These are phyloP conservation scores for Aphidius gifuensis DNA, from an alignment of 1,140 invertebrate species.

Conservation along the genomic window DNA sequence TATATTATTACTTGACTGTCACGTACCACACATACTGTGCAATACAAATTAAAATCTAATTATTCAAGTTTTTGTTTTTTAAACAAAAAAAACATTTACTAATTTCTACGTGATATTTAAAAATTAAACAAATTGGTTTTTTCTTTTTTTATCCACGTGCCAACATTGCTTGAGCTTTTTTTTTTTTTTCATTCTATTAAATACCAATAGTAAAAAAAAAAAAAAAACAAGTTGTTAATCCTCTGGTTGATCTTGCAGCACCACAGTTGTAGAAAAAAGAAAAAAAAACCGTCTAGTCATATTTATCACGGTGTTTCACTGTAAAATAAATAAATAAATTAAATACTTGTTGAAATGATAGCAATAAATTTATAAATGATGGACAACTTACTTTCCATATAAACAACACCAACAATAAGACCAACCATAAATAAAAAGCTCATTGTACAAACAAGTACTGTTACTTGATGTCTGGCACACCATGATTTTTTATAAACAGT, in stretches of 20 bases:
- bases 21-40: slow-evolving; percentile 48
- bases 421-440: slow-evolving; percentile 74
- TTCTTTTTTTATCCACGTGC: no score
- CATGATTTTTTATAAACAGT: slow-evolving; percentile 60
- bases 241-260: no score
- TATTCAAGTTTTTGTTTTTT: no score
- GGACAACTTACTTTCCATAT: slow-evolving; percentile 55
- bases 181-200: no score
- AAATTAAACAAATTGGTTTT: no score
- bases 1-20: slow-evolving; percentile 46
- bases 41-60: slow-evolving; percentile 42
- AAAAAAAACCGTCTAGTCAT: slow-evolving; percentile 30
- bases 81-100: slow-evolving; percentile 38
- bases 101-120: no score
- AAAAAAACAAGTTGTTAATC: no score
- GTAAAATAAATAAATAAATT: slow-evolving; percentile 43
- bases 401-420: slow-evolving; percentile 67
- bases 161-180: background rate
- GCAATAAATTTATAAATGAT: background rate
- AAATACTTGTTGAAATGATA: slow-evolving; percentile 7
- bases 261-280: no score
- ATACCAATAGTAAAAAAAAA: slow-evolving; percentile 7
- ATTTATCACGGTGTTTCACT: slow-evolving; percentile 62
- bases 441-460: slow-evolving; percentile 75
- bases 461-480: slow-evolving; percentile 73